Base-by-base conservation (phyloP, 2,797 vertebrate genomes). In the Girardinus metallicus region DNA sequence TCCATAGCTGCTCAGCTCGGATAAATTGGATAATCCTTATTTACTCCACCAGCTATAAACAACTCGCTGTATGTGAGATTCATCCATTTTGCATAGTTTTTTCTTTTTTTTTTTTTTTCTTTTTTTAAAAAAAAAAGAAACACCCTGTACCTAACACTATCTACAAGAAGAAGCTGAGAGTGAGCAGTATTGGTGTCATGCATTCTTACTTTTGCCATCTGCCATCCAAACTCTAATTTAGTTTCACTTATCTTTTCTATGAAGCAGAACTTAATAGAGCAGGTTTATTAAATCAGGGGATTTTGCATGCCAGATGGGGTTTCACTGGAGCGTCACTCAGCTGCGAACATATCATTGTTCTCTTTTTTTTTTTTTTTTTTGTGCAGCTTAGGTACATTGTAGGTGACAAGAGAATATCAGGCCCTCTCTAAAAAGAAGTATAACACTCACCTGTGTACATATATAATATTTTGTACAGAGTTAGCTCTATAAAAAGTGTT, bases 201-300 rank as follows among this genome's bases (percentile, higher is more conserved):
- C 84, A 87, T 90, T 91, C 78, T 91, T 90, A 85, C 82, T 91
- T 85, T 87, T 84, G 84, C 93, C 94, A 95, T 95, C 93, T 95
- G 94, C 92, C 92, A 91, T 89, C 89, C 83, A 91, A 93, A 94
- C 90, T 93, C 88, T 92, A 94, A 95, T 94, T 93, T 87, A 84
- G 92, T 94, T 94, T 91, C 88, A 92, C 88, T 94, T 92, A 90
- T 93, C 89, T 91, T 88, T 91, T 93, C 91, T 87, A 92, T 91
- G 89, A 93, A 87, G 83, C 85, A 87, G 81, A 89, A 94, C 90
- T 92, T 93, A 92, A 92, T 93, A 93, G 88, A 93, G 85, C 86
- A 81, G 83, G 86, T 86, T 95, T 92, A 95, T 94, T 93, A 92
- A 94, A 94, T 94, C 88, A 87, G 87, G 78, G 80, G 84, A 83